Base-by-base conservation (phyloP, 2,888 invertebrate species). In the Chloroclystis v-ata region DNA sequence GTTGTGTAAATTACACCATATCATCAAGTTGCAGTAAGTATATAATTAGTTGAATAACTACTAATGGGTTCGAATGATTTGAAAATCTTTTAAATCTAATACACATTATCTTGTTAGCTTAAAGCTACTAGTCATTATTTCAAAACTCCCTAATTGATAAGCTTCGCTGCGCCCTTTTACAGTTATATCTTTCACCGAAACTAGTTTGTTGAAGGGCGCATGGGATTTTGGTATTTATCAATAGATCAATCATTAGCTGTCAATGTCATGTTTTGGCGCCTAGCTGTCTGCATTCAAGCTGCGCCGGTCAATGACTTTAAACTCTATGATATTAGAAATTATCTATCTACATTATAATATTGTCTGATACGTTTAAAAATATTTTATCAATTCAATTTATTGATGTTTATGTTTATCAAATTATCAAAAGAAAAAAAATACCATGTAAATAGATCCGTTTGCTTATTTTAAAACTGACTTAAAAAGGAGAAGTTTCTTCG, bases 191-290 rank as follows among this genome's bases (percentile, higher is more conserved):
- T 43, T 37, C 32, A 35, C 25, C 29, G 35, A 43, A 50, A 54
- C 56, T 45, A 48, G 56, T 52, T 50, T 37, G 39, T 44, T 29
- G 42, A 40, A 39, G 49, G 39, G 48, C 43, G 54, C 50, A 52
- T 48, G 48, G 49, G 56, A 44, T 56, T 40, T 47, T 5, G 32
- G 16, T 6, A n/a, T 14, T 32, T 33, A 75, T 68, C 67, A 60
- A 69, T 70, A 68, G 60, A 82, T 82, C 76, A 79, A 79, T 78
- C 76, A 77, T 57, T 51, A 63, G 63, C 57, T 69, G 69, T 70
- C 72, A 70, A 65, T 71, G 69, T 65, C 67, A 65, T 52, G 60
- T 66, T 65, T 65, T 65, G 83, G 83, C 82, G 82, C 82, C 83
- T 73, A 37, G 67, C 72, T 61, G 82, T 82, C 82, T 82, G 65